Evolutionary conservation across 2,113 vertebrate species (phyloP), one percentile per base, ranked within the genome.

Genomic region (Istiophorus platypterus): DNA sequence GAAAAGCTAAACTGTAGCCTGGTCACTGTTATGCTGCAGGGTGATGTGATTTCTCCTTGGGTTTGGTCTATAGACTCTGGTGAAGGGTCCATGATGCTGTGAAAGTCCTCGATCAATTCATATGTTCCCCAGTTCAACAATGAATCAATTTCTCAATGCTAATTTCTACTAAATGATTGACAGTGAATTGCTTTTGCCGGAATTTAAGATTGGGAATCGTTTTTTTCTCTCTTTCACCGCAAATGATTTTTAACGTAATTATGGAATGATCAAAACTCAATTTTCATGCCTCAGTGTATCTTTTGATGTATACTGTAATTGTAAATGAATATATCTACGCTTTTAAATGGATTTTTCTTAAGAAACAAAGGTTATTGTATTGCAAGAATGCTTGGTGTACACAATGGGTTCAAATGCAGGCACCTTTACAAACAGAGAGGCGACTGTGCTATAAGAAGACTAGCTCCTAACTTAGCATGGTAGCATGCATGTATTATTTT

Each of bases 171-270:
- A n/a, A 56, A 57, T 85, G 73, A 79, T 51, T 76, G 68, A 79
- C 73, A 67, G 31, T 56, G 59, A 67, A 59, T 51, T 73, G 52
- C 71, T 49, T 37, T 11, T 62, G 68, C 20, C 49, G 57, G 26
- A 65, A 45, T 3, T 51, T 47, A 51, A 3, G 17, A 75, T 81
- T 78, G 69, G 26, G 20, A 76, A 78, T 81, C 62, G n/a, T 9
- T 82, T 78, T 61, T 17, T 77, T 45, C 26, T 58, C n/a, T 61
- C 31, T 72, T 61, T 78, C 26, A 72, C 51, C 13, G 10, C 47
- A 7, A 85, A 74, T 88, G 20, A 13, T 78, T 84, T 78, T 84
- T 62, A 58, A 77, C 52, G 42, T 82, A 62, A 83, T 71, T 85
- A 76, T n/a, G 76, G 31, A 85, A 79, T 73, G 31, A 84, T 78